Evolutionary conservation across 2,888 invertebrate genomes (phyloP).

Genomic region (Lasioglossum zephyrum): DNA sequence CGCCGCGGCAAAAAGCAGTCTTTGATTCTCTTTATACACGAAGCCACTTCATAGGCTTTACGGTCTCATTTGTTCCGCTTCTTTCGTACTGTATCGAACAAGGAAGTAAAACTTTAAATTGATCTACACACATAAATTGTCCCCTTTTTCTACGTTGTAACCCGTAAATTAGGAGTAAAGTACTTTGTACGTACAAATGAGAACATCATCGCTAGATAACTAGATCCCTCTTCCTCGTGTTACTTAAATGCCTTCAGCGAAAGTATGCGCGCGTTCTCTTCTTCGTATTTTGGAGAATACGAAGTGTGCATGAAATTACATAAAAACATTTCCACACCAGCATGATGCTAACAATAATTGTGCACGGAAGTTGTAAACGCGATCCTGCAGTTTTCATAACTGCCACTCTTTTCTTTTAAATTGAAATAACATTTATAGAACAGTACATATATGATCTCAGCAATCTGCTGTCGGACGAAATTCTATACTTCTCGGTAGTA

Average conservation of each 20-base stretch:
- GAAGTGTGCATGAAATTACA: not conserved
- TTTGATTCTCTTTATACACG: slow-evolving; percentile 41
- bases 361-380: not conserved
- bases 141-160: not conserved
- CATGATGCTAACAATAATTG: not conserved
- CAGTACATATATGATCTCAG: too few species aligned
- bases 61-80: slow-evolving; percentile 48
- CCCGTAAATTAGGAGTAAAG: slow-evolving; percentile 16
- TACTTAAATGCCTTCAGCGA: not conserved
- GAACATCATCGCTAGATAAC: not conserved
- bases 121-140: slow-evolving; percentile 15
- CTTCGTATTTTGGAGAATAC: not conserved
- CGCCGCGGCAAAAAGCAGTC: slow-evolving; percentile 32
- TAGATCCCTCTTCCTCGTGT: not conserved
- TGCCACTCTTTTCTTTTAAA: not conserved
- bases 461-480: slow-evolving; percentile 1
- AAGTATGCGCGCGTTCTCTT: not conserved
- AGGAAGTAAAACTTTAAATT: slow-evolving; percentile 22
- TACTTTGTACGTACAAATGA: not conserved
- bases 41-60: slow-evolving; percentile 50
- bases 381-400: not conserved
- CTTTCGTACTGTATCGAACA: slow-evolving; percentile 39
- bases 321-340: not conserved
- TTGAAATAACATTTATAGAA: too few species aligned
- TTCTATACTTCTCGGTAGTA: not conserved